A percentile compares a stretch with the other conserved stretches of the same genome.
Evolutionary conservation across 1,140 invertebrate genomes (phyloP).

Genomic region (Rhagoletis pomonella): DNA sequence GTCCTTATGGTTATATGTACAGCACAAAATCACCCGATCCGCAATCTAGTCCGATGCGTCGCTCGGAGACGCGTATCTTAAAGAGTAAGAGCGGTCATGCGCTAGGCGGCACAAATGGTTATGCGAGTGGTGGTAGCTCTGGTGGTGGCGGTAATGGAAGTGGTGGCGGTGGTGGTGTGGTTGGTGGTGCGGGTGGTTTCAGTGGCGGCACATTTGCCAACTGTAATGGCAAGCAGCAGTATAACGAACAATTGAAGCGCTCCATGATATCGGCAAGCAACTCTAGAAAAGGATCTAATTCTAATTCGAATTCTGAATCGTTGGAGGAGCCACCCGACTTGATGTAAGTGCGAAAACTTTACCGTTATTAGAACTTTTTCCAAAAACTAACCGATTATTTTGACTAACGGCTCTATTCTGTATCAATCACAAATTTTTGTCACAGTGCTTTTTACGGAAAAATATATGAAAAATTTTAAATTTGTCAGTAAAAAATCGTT

Average conservation of each 20-base stretch:
- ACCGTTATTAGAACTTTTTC: no score
- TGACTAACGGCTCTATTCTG: no score
- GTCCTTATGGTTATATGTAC: conserved; percentile 52
- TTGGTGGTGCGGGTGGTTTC: conserved; percentile 1
- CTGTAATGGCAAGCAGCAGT: conserved; percentile 72
- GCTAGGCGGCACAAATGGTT: conserved; percentile 64
- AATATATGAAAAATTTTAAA: no score
- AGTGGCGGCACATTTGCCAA: conserved; percentile 3
- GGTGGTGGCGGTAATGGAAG: conserved; percentile 65
- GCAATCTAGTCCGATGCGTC: conserved; percentile 62
- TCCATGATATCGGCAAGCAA: conserved; percentile 70
- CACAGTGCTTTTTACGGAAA: no score
- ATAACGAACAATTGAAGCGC: conserved; percentile 71
- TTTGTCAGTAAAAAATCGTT: no score
- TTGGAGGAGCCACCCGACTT: conserved; percentile 67
- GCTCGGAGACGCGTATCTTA: conserved; percentile 61
- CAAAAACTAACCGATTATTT: no score
- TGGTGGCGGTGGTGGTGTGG: conserved; percentile 53
- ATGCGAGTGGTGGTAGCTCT: conserved; percentile 55
- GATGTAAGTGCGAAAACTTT: conserved; percentile 62
- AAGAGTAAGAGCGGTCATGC: conserved; percentile 60
- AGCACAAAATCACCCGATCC: conserved; percentile 54
- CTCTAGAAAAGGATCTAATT: conserved; percentile 68
- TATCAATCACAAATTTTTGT: no score
- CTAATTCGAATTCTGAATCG: conserved; percentile 69